phyloP scores from a whole-genome alignment of 2,888 invertebrate species.

The Hyppa rectilinea region DNA sequence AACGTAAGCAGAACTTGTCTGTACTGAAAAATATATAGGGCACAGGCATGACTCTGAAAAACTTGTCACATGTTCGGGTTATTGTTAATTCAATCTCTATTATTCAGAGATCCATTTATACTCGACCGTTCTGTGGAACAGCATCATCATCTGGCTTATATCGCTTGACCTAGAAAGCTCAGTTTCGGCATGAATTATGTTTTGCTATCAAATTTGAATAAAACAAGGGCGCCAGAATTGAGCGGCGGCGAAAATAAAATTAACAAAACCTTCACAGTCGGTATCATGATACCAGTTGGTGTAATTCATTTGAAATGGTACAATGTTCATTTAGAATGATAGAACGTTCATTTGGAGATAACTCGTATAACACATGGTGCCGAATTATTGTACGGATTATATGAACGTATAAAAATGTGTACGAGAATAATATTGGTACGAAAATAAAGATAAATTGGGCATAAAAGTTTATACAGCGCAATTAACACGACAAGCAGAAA shows the following conservation, averaged over 20 bases:
- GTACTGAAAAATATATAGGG: constrained; percentile 9
- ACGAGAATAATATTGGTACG: constrained; percentile 37
- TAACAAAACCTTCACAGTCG: constrained; percentile 72
- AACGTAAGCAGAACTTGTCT: constrained; percentile 1
- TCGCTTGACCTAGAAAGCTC: constrained; percentile 77
- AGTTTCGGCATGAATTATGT: constrained; percentile 81
- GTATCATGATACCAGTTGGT: constrained; percentile 72
- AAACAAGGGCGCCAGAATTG: constrained; percentile 67
- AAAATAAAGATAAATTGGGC: constrained; percentile 58
- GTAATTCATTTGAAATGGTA: constrained; percentile 75
- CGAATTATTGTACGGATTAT: constrained; percentile 52
- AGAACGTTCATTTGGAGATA: constrained; percentile 64
- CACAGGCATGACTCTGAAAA: constrained; percentile 1
- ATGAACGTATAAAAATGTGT: constrained; percentile 44
- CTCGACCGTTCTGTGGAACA: constrained; percentile 66
- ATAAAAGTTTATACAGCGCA: constrained; percentile 43
- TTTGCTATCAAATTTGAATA: constrained; percentile 83
- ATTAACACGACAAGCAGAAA: constrained; percentile 38
- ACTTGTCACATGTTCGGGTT: not conserved
- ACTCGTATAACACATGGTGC: constrained; percentile 58
- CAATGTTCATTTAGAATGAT: constrained; percentile 67
- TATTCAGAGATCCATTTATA: constrained; percentile 66
- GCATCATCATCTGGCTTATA: constrained; percentile 63
- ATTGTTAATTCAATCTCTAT: constrained; percentile 63
- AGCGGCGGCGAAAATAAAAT: constrained; percentile 72